phyloP scores from a whole-genome alignment of 92 coral and sea anemone species.

The Ricordea florida region DNA sequence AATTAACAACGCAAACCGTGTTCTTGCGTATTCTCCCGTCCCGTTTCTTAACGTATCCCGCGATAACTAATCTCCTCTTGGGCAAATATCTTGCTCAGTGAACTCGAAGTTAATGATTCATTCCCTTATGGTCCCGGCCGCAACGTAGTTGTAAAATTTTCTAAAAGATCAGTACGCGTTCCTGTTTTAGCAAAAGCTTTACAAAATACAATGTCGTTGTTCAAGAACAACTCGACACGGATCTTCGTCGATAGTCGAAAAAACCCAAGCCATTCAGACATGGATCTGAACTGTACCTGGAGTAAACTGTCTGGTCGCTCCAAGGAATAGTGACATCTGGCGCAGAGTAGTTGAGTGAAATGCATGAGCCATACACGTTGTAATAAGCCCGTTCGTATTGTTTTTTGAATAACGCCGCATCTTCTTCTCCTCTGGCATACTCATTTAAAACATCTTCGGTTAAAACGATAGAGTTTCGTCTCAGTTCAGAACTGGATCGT shows the following conservation, averaged over 20 bases:
- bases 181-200: too few relatives aligned
- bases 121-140: too few relatives aligned
- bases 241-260: conserved; percentile 33
- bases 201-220: too few relatives aligned
- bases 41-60: too few relatives aligned
- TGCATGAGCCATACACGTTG: conserved; percentile 70
- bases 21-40: too few relatives aligned
- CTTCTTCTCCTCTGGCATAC: conserved; percentile 72
- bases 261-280: conserved; percentile 74
- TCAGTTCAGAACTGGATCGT: conserved; percentile 43
- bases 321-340: conserved; percentile 46
- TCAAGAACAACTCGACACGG: conserved; percentile 8
- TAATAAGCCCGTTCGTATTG: conserved; percentile 81
- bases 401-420: conserved; percentile 73
- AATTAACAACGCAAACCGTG: too few relatives aligned
- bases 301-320: conserved; percentile 58
- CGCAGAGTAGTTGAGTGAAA: conserved; percentile 27
- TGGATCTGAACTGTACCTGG: conserved; percentile 67
- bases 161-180: too few relatives aligned
- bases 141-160: too few relatives aligned
- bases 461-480: conserved; percentile 76
- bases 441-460: conserved; percentile 86
- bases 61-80: too few relatives aligned
- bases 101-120: too few relatives aligned
- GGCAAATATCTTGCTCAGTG: too few relatives aligned